These are phyloP conservation scores for Macheiramphus alcinus DNA, from an alignment of 2,113 vertebrate species.

Conservation along the genomic window DNA sequence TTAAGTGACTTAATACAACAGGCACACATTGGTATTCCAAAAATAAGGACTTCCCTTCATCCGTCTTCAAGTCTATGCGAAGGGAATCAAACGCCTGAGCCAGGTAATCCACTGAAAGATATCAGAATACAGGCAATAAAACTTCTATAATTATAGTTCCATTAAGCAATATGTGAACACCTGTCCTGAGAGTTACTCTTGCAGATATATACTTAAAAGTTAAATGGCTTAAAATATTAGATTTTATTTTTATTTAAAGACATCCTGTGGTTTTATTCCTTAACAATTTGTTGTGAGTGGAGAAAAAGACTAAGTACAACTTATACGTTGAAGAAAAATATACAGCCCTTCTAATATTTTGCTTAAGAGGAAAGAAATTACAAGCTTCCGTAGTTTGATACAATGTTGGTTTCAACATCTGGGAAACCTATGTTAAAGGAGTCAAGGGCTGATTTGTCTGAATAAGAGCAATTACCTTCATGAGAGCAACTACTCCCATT, in stretches of 20 bases:
- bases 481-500: background rate
- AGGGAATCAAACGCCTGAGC: conserved; percentile 82
- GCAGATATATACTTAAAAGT: background rate
- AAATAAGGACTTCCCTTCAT: conserved; percentile 83
- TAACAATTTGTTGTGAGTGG: background rate
- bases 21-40: conserved; percentile 79
- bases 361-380: background rate
- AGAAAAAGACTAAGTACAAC: background rate
- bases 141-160: background rate
- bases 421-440: background rate
- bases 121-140: background rate
- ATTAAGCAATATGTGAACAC: background rate
- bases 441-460: background rate
- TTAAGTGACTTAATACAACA: conserved; percentile 75
- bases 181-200: background rate
- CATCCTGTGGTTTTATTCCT: background rate
- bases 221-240: background rate
- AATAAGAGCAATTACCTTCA: background rate
- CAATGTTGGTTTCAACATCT: background rate
- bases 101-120: conserved; percentile 82
- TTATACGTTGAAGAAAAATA: background rate
- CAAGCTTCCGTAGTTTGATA: background rate
- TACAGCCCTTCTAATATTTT: background rate
- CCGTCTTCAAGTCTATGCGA: conserved; percentile 75
- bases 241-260: background rate